Percentiles rank a stretch among this genome's conserved stretches.
These are phyloP conservation scores for Chiridota heheva DNA, from an alignment of 35 echinoderm and acorn worm genomes.

Conservation along the genomic window DNA sequence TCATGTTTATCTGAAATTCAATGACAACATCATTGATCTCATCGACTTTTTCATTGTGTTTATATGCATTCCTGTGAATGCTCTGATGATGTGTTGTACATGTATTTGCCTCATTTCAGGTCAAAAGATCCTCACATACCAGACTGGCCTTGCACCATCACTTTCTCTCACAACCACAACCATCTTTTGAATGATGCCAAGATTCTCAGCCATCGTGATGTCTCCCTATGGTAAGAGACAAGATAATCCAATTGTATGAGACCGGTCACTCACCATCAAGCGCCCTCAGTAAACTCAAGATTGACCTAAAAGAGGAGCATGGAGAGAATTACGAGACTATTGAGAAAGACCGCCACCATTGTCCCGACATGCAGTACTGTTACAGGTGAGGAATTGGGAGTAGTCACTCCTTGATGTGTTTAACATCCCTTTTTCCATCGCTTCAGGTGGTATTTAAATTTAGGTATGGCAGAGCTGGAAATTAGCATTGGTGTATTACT, in stretches of 20 bases:
- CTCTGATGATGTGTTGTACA: no score
- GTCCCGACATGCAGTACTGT: conserved; percentile 46
- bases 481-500: no score
- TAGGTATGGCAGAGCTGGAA: no score
- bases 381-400: conserved; percentile 54
- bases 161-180: conserved; percentile 21
- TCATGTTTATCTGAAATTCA: no score
- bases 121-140: conserved; percentile 31
- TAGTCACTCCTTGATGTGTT: no score
- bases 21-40: no score
- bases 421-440: no score
- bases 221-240: conserved; percentile 5
- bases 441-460: no score
- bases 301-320: conserved; percentile 27
- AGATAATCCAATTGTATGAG: conserved; percentile 27
- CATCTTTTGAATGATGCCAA: conserved; percentile 1
- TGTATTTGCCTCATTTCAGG: not conserved
- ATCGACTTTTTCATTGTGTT: no score
- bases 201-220: conserved; percentile 20
- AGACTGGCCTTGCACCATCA: not conserved
- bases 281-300: conserved; percentile 16
- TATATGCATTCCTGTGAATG: no score
- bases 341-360: conserved; percentile 14
- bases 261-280: conserved; percentile 1
- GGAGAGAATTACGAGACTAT: conserved; percentile 22